Evolutionary conservation across 37 sponge, comb jelly and placozoan genomes (phyloP), one percentile per base, ranked within the genome.

Genomic region (Ephydatia muelleri): DNA sequence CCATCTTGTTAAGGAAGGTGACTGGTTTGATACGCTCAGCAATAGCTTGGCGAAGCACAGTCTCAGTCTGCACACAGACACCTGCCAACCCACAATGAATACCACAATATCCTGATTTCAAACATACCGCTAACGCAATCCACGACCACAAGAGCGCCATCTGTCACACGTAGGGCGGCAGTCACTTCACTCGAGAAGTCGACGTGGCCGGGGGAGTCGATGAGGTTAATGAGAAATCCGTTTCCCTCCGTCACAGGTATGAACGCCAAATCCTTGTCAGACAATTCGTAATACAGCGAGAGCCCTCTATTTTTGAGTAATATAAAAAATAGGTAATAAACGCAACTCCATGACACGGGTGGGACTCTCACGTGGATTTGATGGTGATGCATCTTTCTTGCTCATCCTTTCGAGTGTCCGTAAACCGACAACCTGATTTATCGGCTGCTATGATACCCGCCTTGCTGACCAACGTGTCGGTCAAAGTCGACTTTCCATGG

Each of bases 1-100:
- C 99, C 99, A 99, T 99, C 92, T 99, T 99, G 97, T 99, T 99
- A 89, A 99, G 83, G 94, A 99, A 99, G 65, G 95, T 85, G 27
- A 99, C 94, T 14, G 99, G 99, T 86, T 87, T 96, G 87, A 99
- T 99, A 47, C 97, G 66, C 86, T 99, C 99, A 49, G 93, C 96
- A 40, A 99, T 93, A 67, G 99, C 99, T 81, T 99, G 99, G 39
- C 99, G 91, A 29, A 98, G 89, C 16, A 98, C 99, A 3, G 99
- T 98, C 88, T 96, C 95, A 26, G 99, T 98, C 84, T 98, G 99
- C 25, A 98, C 99, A 72, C 99, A 96, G 21, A 96, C 97, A 80
- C 96, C 94, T 95, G 78, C 76, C 35, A 75, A 75, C 35, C 35
- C 35, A 75, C 38, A 27, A 74, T 33, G 8, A 74, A 34, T 33